Evolutionary conservation across 2,888 invertebrate genomes (phyloP).

Genomic region (Idaea biselata): DNA sequence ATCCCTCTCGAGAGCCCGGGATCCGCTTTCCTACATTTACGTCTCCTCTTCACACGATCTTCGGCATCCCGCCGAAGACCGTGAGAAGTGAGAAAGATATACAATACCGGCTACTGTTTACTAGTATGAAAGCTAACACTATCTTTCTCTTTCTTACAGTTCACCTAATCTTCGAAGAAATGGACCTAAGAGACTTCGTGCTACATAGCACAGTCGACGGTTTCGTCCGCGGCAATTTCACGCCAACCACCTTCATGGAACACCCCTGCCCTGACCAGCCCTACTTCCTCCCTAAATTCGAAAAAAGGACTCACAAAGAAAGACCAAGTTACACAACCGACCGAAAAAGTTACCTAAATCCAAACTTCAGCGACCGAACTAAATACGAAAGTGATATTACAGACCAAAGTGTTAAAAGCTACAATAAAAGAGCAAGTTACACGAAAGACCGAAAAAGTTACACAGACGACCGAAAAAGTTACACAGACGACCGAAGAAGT

Average conservation of each 20-base stretch:
- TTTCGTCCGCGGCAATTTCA: constrained; percentile 69
- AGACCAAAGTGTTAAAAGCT: too few species aligned
- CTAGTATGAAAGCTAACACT: too few species aligned
- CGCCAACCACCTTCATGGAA: constrained; percentile 60
- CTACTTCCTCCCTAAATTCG: constrained; percentile 62
- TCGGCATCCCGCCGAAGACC: too few species aligned
- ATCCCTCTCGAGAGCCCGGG: too few species aligned
- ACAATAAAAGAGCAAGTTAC: too few species aligned
- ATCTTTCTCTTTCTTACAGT: constrained; percentile 52
- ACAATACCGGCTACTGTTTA: too few species aligned
- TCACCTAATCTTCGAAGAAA: constrained; percentile 58
- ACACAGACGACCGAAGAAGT: constrained; percentile 4
- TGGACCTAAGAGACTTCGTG: constrained; percentile 60
- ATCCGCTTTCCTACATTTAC: too few species aligned
- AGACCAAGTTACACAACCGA: constrained; percentile 24
- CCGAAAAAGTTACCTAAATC: constrained; percentile 1
- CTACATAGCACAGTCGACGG: constrained; percentile 64
- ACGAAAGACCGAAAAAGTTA: background rate
- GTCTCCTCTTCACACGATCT: too few species aligned
- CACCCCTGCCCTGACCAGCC: constrained; percentile 62
- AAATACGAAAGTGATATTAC: too few species aligned
- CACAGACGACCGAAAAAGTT: background rate
- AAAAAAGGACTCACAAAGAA: constrained; percentile 51
- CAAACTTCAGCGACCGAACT: too few species aligned
- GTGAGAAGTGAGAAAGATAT: too few species aligned